Evolutionary conservation across 2,888 invertebrate genomes (phyloP).

Genomic region (Balanococcus diminutus): DNA sequence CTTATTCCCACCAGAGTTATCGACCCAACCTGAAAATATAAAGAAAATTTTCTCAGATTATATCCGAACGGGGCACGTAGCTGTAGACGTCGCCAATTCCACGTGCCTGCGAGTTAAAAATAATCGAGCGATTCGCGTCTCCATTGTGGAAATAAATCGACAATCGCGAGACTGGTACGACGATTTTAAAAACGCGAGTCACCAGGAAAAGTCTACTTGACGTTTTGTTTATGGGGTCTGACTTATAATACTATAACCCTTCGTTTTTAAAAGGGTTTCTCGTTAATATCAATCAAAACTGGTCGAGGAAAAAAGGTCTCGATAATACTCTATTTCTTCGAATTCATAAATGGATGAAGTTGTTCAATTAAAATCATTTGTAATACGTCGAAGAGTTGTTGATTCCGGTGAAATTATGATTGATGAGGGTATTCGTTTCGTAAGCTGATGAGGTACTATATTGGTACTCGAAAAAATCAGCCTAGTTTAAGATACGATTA

Average conservation of each 20-base stretch:
- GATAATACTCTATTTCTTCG: not conserved
- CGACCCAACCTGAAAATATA: too few relatives aligned
- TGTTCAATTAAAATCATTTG: conserved; percentile 22
- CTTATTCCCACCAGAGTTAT: too few relatives aligned
- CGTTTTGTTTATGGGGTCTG: not conserved
- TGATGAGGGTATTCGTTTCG: not conserved
- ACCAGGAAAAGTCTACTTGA: not conserved
- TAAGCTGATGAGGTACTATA: not conserved
- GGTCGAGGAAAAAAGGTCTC: not conserved
- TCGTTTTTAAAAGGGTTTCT: not conserved
- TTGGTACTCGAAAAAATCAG: not conserved
- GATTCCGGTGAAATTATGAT: conserved; percentile 7
- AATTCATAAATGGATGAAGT: not conserved
- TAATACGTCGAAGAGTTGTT: not conserved
- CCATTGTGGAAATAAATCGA: not conserved
- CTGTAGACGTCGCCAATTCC: too few relatives aligned
- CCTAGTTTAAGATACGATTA: not conserved
- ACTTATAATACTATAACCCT: not conserved
- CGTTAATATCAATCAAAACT: conserved; percentile 7
- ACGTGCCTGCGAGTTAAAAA: conserved; percentile 2
- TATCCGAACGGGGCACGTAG: too few relatives aligned
- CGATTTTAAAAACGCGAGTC: not conserved
- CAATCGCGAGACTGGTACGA: not conserved
- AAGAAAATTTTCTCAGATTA: too few relatives aligned
- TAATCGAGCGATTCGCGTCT: not conserved